Evolutionary conservation across 2,113 vertebrate genomes (phyloP).

Genomic region (Empidonax alnorum): DNA sequence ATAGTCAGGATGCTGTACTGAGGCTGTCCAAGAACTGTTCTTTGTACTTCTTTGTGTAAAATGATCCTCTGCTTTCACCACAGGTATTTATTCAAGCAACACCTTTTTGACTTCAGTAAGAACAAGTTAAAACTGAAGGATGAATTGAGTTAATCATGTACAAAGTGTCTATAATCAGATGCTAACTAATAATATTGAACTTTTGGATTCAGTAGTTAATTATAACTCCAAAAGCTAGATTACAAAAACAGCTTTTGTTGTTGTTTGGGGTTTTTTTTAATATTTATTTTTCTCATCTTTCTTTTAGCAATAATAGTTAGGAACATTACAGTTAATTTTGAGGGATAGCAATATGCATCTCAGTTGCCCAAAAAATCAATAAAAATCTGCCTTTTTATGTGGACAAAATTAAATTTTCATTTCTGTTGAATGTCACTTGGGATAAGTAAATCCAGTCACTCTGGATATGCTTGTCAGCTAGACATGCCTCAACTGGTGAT

Average conservation of each 20-base stretch:
- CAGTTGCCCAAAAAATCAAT: neutral
- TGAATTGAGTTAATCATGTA: neutral
- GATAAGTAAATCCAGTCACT: neutral
- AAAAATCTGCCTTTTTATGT: neutral
- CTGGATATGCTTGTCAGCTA: neutral
- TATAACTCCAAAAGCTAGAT: neutral
- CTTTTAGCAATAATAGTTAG: neutral
- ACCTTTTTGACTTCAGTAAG: neutral
- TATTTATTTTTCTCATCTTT: neutral
- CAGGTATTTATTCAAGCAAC: neutral
- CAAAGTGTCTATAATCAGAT: neutral
- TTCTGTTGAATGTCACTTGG: no score
- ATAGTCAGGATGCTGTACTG: neutral
- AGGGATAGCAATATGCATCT: neutral
- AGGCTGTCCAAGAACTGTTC: neutral
- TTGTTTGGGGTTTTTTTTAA: neutral
- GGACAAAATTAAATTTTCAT: neutral
- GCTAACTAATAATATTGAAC: neutral
- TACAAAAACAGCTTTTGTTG: accelerated
- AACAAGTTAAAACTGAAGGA: neutral
- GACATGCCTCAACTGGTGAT: neutral
- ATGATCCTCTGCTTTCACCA: neutral
- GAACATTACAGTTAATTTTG: neutral
- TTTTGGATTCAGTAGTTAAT: neutral
- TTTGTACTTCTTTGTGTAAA: neutral